Evolutionary conservation across 1,140 invertebrate species (phyloP).

Genomic region (Diachasma alloeum): DNA sequence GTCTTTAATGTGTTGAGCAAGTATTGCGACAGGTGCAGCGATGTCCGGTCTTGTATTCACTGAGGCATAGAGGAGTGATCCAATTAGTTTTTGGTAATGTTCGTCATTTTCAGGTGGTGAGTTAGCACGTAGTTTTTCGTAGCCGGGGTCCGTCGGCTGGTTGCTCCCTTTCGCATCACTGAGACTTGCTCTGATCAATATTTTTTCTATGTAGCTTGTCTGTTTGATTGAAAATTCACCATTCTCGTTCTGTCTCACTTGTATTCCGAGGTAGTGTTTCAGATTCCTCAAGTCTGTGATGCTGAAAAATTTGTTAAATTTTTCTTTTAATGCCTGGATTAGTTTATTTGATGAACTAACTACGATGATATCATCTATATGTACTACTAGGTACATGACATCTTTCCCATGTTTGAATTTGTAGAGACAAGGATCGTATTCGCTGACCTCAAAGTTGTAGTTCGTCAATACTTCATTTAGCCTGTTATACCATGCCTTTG

Average conservation of each 20-base stretch:
- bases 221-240: slow-evolving; percentile 3
- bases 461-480: slow-evolving; percentile 39
- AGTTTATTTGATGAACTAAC: slow-evolving; percentile 14
- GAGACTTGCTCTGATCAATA: neutral
- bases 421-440: slow-evolving; percentile 51
- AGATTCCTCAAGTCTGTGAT: neutral
- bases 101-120: neutral
- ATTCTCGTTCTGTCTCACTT: neutral
- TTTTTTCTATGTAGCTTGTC: neutral
- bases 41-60: slow-evolving; percentile 53
- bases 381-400: slow-evolving; percentile 41
- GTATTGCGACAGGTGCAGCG: slow-evolving; percentile 42
- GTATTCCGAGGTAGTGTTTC: neutral
- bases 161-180: neutral
- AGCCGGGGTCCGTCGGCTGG: neutral
- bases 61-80: slow-evolving; percentile 50
- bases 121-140: neutral
- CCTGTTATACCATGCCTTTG: slow-evolving; percentile 42
- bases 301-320: neutral
- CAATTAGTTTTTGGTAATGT: slow-evolving; percentile 45
- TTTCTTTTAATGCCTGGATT: neutral
- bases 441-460: slow-evolving; percentile 37
- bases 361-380: slow-evolving; percentile 55
- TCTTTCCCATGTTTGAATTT: slow-evolving; percentile 28
- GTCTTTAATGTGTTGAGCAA: slow-evolving; percentile 42